phyloP scores from a whole-genome alignment of 1,140 invertebrate genomes.

The Calliphora vicina region DNA sequence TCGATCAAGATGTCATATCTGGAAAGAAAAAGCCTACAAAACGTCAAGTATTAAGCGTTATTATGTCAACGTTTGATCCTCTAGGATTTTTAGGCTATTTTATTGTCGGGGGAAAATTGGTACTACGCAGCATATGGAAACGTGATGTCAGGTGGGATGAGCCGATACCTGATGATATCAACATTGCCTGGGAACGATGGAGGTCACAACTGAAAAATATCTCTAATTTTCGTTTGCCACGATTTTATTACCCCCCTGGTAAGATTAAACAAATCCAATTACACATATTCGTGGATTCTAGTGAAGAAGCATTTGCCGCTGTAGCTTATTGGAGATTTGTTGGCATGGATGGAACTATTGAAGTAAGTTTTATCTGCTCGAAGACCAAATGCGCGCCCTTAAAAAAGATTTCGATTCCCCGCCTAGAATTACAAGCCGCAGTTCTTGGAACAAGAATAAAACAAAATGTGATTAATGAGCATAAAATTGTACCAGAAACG shows the following conservation, averaged over 20 bases:
- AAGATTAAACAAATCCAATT: neutral
- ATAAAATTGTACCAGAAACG: neutral
- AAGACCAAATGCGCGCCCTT: conserved; percentile 5
- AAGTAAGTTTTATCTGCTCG: neutral
- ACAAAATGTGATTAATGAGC: neutral
- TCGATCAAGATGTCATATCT: no score
- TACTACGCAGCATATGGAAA: no score
- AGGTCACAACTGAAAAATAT: conserved; percentile 1
- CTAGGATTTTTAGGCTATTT: no score
- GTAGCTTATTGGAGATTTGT: conserved; percentile 7
- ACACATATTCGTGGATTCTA: conserved; percentile 18
- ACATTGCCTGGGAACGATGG: no score
- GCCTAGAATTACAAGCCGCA: no score
- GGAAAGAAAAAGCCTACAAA: no score
- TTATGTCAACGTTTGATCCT: no score
- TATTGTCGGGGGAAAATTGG: no score
- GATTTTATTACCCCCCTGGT: neutral
- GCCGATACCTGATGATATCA: neutral
- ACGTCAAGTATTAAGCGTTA: no score
- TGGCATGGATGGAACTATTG: neutral
- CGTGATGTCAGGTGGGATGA: no score
- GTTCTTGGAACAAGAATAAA: neutral
- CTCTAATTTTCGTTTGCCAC: neutral
- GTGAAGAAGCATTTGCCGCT: conserved; percentile 13
- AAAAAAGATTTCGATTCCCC: neutral